Conservation (phyloP, 2,888 invertebrate genomes). For the Podotricha telesiphe region DNA sequence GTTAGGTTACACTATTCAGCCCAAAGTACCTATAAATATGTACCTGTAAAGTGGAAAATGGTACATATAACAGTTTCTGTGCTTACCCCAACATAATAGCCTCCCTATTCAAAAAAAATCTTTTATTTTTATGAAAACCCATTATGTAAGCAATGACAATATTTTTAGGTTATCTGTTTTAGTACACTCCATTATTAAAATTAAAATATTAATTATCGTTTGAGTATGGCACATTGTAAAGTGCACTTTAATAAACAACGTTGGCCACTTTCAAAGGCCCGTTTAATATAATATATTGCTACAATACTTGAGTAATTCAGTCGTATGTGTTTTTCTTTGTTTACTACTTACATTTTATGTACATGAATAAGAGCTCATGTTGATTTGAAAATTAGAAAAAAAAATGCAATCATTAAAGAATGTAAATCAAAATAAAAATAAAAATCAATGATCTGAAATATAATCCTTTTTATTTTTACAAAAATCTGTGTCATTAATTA, state of each 20-base stretch:
- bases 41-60: no score
- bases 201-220: constrained; percentile 19
- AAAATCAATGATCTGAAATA: no score
- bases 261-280: constrained; percentile 30
- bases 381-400: no score
- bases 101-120: no score
- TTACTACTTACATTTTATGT: not conserved
- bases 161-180: not conserved
- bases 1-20: no score
- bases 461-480: no score
- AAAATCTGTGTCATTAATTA: no score
- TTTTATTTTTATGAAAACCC: not conserved
- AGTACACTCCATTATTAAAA: not conserved
- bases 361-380: not conserved
- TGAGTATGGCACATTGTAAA: constrained; percentile 11
- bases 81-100: no score
- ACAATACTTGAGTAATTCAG: not conserved
- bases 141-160: not conserved
- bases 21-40: no score
- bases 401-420: no score
- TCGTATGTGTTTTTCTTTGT: not conserved
- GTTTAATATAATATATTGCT: constrained; percentile 26
- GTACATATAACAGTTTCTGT: no score
- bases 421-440: no score
- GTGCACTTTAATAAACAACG: constrained; percentile 23